Evolutionary conservation across 2,113 vertebrate genomes (phyloP), one percentile per base, ranked within the genome.

Genomic region (Lepidiolamprologus cunningtoni): DNA sequence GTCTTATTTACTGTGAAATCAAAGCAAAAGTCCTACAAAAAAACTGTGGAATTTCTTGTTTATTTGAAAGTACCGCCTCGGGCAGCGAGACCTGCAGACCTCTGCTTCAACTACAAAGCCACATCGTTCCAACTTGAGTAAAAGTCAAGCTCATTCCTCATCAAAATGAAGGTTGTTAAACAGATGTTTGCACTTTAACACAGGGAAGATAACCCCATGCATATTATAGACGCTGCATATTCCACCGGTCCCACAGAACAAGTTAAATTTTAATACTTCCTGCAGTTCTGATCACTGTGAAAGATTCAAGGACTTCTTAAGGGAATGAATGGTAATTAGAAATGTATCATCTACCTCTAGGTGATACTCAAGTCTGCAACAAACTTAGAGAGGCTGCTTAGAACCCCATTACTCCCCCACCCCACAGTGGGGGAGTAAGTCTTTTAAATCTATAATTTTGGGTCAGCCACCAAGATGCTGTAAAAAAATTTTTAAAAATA

Each of bases 401-500:
- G 11, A 87, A 53, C 55, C 7, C 26, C 57, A 6, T 61, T 61
- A 17, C 57, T 61, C 28, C 28, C 55, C 57, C 5, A 61, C 57
- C 57, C 54, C 16, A 19, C 80, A 21, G 50, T 9, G 71, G 42
- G 45, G 45, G n/a, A 54, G 31, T 9, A 80, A 89, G 66, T 90
- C 86, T 86, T 61, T 81, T 40, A 86, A 84, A 88, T 90, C 54
- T 83, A 31, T 8, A 45, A 55, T 88, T 86, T 26, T 92, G 86
- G 80, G 14, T 37, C 9, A 0, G 9, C n/a, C 54, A 17, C 37
- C 68, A 81, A 86, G 50, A 80, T n/a, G 9, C 76, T 37, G 14
- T 47, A 52, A 80, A 71, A 76, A 84, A 2, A 0, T 0, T 0
- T 31, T 2, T 7, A 2, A 1, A 28, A 28, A 76, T 8, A 28